A percentile compares a stretch with the other conserved stretches of the same genome.
phyloP scores from a whole-genome alignment of 2,113 vertebrate species.

The Daphoenositta chrysoptera region DNA sequence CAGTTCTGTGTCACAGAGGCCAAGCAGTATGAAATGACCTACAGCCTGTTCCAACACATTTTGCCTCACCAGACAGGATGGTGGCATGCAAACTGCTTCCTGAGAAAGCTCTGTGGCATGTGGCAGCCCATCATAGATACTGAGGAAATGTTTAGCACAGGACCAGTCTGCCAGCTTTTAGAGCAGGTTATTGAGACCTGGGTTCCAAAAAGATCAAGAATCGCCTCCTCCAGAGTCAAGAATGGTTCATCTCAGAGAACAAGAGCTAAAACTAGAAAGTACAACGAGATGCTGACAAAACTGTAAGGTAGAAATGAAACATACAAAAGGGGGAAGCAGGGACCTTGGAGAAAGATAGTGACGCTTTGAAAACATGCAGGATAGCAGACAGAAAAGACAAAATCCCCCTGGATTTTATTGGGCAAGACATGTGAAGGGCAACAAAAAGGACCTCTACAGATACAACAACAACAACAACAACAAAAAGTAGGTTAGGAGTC shows the following conservation, averaged over 20 bases:
- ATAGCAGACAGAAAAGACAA: background rate
- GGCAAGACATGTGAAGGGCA: background rate
- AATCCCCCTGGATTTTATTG: background rate
- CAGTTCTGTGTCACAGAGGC: background rate
- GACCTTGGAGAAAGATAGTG: background rate
- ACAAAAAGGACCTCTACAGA: background rate
- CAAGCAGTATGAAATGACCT: background rate
- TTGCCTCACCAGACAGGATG: background rate
- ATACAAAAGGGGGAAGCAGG: background rate
- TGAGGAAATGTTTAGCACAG: background rate
- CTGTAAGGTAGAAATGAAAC: background rate
- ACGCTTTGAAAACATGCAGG: background rate
- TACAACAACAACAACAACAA: background rate
- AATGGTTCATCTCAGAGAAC: background rate
- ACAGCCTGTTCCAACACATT: background rate
- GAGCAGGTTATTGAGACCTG: background rate
- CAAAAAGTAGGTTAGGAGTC: background rate
- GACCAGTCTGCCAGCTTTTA: background rate
- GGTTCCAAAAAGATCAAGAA: background rate
- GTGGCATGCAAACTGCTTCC: background rate
- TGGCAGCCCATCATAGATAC: background rate
- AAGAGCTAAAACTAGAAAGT: background rate
- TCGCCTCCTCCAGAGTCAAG: background rate
- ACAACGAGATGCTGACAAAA: background rate
- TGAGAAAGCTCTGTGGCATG: background rate